Evolutionary conservation across 2,113 vertebrate species (phyloP).

Genomic region (Tursiops truncatus): DNA sequence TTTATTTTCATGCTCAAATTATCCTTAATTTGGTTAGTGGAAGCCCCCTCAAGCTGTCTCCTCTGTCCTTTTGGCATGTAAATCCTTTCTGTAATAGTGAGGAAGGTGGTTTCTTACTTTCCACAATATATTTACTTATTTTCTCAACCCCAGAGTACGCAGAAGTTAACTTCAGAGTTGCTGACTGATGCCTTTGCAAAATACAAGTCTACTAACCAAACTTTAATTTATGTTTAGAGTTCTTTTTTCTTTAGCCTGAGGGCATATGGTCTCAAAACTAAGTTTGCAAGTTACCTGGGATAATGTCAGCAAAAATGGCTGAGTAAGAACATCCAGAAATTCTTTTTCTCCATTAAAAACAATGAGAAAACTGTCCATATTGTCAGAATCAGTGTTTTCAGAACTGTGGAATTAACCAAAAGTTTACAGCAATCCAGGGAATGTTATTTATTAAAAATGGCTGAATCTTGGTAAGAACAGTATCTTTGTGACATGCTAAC

Average conservation of each 20-base stretch:
- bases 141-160: background rate
- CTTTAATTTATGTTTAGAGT: background rate
- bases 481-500: background rate
- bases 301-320: background rate
- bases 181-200: background rate
- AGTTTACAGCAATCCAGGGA: background rate
- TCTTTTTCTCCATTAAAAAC: background rate
- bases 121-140: background rate
- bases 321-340: background rate
- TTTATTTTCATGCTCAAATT: background rate
- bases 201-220: background rate
- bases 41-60: background rate
- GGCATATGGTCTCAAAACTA: background rate
- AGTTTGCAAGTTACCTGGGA: background rate
- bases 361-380: background rate
- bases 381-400: constrained; percentile 15
- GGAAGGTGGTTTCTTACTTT: background rate
- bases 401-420: background rate
- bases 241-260: background rate
- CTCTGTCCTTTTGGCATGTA: background rate
- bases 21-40: background rate
- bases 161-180: background rate
- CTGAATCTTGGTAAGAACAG: background rate
- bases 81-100: background rate
- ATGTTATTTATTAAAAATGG: background rate